A percentile compares a stretch with the other conserved stretches of the same genome.
Evolutionary conservation across 2,888 invertebrate genomes (phyloP).

Genomic region (Hetaerina titia): DNA sequence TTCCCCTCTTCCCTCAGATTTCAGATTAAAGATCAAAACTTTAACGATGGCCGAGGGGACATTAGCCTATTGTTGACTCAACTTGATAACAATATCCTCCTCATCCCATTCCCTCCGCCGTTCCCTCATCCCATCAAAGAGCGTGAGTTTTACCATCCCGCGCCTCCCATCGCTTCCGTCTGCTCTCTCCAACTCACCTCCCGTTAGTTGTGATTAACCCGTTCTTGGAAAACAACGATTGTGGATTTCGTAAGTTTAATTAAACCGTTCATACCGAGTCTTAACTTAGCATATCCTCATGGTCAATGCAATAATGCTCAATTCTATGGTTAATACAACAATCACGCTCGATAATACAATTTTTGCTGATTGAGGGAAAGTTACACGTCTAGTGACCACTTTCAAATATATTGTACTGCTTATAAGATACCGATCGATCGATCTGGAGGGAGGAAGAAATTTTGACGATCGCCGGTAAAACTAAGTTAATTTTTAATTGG

Average conservation of each 20-base stretch:
- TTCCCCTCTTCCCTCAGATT: background rate
- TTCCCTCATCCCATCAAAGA: background rate
- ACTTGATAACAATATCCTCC: slow-evolving; percentile 14
- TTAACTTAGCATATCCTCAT: too few relatives aligned
- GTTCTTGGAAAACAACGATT: background rate
- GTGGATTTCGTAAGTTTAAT: background rate
- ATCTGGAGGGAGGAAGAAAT: too few relatives aligned
- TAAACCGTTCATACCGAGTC: too few relatives aligned
- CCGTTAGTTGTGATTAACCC: background rate
- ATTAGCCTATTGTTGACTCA: slow-evolving; percentile 17
- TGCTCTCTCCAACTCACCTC: background rate
- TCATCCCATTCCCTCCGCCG: background rate
- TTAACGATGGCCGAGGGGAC: background rate
- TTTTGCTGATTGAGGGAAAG: background rate
- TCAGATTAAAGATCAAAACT: background rate
- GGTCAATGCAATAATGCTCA: too few relatives aligned
- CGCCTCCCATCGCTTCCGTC: background rate
- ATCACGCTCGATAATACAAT: background rate
- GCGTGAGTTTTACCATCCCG: background rate
- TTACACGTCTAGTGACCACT: background rate
- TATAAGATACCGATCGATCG: too few relatives aligned
- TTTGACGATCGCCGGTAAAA: too few relatives aligned
- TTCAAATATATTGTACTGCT: too few relatives aligned
- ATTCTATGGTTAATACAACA: too few relatives aligned
- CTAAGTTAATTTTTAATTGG: too few relatives aligned